A percentile compares a stretch with the other conserved stretches of the same genome.
phyloP scores from a whole-genome alignment of 2,797 vertebrate genomes.

The Sebastes steindachneri region DNA sequence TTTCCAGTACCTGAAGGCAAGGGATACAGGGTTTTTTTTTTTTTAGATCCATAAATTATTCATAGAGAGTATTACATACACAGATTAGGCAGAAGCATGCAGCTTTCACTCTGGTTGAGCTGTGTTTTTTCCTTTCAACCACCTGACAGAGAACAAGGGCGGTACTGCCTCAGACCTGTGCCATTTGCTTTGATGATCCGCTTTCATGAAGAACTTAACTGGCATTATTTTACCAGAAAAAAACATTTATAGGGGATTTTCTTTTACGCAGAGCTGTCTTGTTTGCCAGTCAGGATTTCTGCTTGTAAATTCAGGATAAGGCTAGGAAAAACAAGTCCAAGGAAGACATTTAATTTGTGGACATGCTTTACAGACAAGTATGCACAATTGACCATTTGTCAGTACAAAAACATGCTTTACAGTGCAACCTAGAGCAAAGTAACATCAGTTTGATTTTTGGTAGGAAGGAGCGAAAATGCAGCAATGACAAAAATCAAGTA shows the following conservation, averaged over 20 bases:
- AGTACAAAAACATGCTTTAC: constrained; percentile 26
- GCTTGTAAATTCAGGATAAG: constrained; percentile 1
- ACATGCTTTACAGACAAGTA: background rate
- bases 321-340: background rate
- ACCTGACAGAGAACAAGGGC: constrained; percentile 46
- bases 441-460: background rate
- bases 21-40: background rate
- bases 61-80: constrained; percentile 51
- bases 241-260: background rate
- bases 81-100: constrained; percentile 51
- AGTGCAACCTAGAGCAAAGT: constrained; percentile 23
- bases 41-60: constrained; percentile 66
- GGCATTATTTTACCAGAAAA: background rate
- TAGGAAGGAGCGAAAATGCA: background rate
- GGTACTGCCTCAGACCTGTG: constrained; percentile 34
- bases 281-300: background rate
- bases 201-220: constrained; percentile 32
- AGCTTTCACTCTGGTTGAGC: constrained; percentile 29
- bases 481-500: constrained; percentile 19
- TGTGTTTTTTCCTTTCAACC: constrained; percentile 47
- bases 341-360: constrained; percentile 21
- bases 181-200: constrained; percentile 32
- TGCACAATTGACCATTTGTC: constrained; percentile 1
- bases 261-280: background rate
- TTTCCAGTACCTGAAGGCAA: constrained; percentile 32